Base-by-base conservation (phyloP, 1,140 invertebrate genomes). In the Odontomachus brunneus region DNA sequence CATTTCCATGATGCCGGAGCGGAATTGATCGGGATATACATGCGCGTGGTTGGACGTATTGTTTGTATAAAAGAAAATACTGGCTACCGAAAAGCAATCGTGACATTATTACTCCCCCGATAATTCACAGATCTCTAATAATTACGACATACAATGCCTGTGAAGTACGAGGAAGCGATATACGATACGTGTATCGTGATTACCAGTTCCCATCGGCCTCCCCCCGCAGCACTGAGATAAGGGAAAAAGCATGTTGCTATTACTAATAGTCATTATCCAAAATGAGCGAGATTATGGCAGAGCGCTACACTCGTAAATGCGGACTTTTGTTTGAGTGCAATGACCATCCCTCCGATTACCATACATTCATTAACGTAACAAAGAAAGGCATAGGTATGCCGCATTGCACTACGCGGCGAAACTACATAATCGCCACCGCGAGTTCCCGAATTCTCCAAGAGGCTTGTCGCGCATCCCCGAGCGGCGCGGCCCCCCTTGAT, bases 21-120 rank as follows among this genome's bases (percentile, higher is more conserved):
- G 51, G 24, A 65, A 80, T 74, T 63, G 78, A 74, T 74, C 78
- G 44, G 78, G 65, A 82, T 72, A 82, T 72, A 74, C 60, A 82
- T 26, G 55, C 60, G 53, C 26, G 49, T 71, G 19, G 11, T 14
- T 38, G 44, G 11, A 17, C 44, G 19, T 15, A 55, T 17, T 22
- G 67, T 69, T 7, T 71, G 19, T 53, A 33, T 53, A 49, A 65
- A 44, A 11, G 0, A 4, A 11, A 7, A 4, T 9, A 44, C 1
- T 7, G 38, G 9, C 38, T 44, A 44, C 38, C 38, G 9, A 4
- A 7, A 11, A 44, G 9, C 9, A 2, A 3, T 7, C 38, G 38
- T 5, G 29, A 3, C 29, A 33, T 33, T 11, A 4, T 44, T 11
- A 4, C 9, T 44, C 9, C 38, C 38, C 38, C 29, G 9, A 11